phyloP scores from a whole-genome alignment of 1,140 invertebrate genomes.

The Eupeodes corollae region DNA sequence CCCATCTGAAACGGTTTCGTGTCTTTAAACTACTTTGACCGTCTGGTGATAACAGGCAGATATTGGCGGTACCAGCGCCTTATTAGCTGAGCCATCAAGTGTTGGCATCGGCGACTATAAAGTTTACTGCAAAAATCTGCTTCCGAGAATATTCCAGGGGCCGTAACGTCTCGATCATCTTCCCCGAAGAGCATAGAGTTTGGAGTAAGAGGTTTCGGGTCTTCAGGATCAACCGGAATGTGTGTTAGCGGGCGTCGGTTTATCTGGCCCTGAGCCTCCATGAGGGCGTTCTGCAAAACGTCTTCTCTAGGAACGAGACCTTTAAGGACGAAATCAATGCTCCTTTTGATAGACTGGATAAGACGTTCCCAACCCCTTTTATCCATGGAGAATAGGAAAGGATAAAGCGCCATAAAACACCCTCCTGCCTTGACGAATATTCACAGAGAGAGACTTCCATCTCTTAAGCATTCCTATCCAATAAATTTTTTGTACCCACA shows the following conservation, averaged over 20 bases:
- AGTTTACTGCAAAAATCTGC: too few species aligned
- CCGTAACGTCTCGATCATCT: too few species aligned
- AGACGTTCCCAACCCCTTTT: too few species aligned
- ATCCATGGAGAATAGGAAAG: constrained; percentile 3
- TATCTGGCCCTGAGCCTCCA: constrained; percentile 9
- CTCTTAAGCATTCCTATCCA: constrained; percentile 7
- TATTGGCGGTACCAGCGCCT: constrained; percentile 9
- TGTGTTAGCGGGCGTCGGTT: constrained; percentile 13
- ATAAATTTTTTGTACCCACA: constrained; percentile 15
- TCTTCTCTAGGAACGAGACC: constrained; percentile 4
- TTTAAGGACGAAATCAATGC: neutral
- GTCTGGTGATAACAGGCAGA: neutral
- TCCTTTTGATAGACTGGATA: too few species aligned
- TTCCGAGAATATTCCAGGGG: too few species aligned
- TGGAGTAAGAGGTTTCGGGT: constrained; percentile 12
- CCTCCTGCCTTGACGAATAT: neutral
- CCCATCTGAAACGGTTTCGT: neutral
- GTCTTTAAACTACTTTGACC: constrained; percentile 7
- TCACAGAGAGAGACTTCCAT: constrained; percentile 2
- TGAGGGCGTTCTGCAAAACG: constrained; percentile 6
- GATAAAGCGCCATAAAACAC: constrained; percentile 10
- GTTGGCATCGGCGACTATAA: too few species aligned
- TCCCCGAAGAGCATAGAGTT: constrained; percentile 7
- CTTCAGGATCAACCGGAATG: constrained; percentile 9
- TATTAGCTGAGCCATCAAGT: too few species aligned